Evolutionary conservation across 2,113 vertebrate species (phyloP).

Genomic region (Eulemur rufifrons): DNA sequence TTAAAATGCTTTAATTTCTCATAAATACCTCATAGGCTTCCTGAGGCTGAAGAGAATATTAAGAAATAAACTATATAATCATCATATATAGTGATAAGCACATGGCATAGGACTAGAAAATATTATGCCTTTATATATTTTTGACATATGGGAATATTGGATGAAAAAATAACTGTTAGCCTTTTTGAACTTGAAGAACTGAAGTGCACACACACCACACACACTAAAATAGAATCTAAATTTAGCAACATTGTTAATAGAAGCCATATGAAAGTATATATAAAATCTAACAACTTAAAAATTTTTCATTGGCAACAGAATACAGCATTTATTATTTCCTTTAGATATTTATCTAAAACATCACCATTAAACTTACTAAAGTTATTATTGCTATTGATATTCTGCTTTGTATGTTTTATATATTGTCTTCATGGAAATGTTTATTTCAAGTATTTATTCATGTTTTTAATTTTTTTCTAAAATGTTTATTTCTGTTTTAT

Average conservation of each 20-base stretch:
- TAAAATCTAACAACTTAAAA: background rate
- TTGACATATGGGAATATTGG: conserved; percentile 4
- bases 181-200: background rate
- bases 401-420: background rate
- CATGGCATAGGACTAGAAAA: background rate
- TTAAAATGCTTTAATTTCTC: background rate
- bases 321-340: background rate
- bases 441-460: conserved; percentile 45
- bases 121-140: background rate
- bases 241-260: background rate
- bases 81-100: background rate
- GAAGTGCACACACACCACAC: background rate
- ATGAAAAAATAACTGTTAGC: background rate
- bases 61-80: background rate
- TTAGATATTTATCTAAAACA: conserved; percentile 28
- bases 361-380: background rate
- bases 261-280: background rate
- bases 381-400: background rate
- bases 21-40: background rate
- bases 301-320: background rate
- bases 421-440: background rate
- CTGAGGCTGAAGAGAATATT: background rate
- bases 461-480: conserved; percentile 34
- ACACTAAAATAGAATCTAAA: background rate
- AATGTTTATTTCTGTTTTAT: background rate